Evolutionary conservation across 2,797 vertebrate species (phyloP), one percentile per base, ranked within the genome.

Genomic region (Amblyopsis hoosieri): DNA sequence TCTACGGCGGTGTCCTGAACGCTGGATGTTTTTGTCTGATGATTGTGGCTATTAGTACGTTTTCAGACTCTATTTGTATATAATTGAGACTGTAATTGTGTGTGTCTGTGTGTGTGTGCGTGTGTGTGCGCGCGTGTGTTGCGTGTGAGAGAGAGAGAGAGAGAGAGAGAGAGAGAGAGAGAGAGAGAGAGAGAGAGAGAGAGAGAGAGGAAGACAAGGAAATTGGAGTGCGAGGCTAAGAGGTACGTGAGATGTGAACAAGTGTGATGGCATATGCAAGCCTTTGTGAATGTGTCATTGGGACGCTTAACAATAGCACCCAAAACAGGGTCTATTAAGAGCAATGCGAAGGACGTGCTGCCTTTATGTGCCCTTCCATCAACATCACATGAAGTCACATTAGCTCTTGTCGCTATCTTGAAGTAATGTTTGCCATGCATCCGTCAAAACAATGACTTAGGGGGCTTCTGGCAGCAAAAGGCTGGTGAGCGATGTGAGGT

Each of bases 401-500:
- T 69, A 81, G 73, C 65, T 66, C 72, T 66, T 69, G 67, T 74
- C 72, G 62, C 64, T 69, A 69, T 84, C 15, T 77, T 80, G 76
- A 83, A 81, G 79, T 72, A 78, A 70, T 64, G 72, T 9, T 50
- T 80, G 81, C 74, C 66, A 65, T 62, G 10, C 67, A 46, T 75
- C 62, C 67, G 67, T 75, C 75, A 56, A 72, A 66, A 71, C 72
- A 72, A 74, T 67, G 78, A 83, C 83, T 79, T 79, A 82, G 69
- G 68, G 59, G 46, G 76, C 74, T 76, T 74, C 77, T 54, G 66
- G 74, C 76, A 52, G 79, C 31, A 72, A 71, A 74, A 83, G 75
- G 76, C 55, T 51, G 62, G 62, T 65, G 72, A 85, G 80, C 71
- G 74, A 82, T 84, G 73, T 69, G 71, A 84, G 80, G 79, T 83